Base-by-base conservation (phyloP, 2,888 invertebrate genomes). In the Leucophenga maculata region DNA sequence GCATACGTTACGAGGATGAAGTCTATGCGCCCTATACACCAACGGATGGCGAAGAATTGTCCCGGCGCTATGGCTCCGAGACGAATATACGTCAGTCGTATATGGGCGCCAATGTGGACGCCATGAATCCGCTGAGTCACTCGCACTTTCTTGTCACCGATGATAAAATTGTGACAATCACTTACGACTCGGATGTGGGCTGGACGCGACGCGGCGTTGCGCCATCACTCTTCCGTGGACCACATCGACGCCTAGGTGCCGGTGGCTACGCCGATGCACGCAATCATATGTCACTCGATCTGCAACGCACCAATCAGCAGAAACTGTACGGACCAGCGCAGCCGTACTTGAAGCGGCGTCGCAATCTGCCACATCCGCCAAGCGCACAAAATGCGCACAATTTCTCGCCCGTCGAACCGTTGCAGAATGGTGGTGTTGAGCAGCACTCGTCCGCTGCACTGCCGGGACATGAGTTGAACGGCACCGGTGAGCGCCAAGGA, bases 161-260 rank as follows among this genome's bases (percentile, higher is more conserved):
- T 65, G 88, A 89, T 74, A 87, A 88, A 75, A 88, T 89, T 59
- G 87, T 89, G 26, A 88, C 89, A 69, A 88, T 89, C 54, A 88
- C 88, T 52, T 89, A 89, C 52, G 89, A 89, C 78, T 89, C 89
- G 6, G 89, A 89, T 75, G 88, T 87, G 26, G 89, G 89, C 1
- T 89, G 89, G 89, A 86, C 88, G 1, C 82, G 89, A 13, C 88
- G 88, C 46, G 87, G 87, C 9, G 87, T 87, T 2, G 88, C 87
- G 0, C 84, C 87, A 1, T 85, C 88, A 0, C 82, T 84, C 6
- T 88, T 86, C 65, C 82, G 86, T 0, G 86, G 85, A n/a, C 77
- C 86, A 0, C 82, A 85, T n/a, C 82, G 82, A 0, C 82, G 80
- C 0, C 1, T 8, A 6, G 39, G 39, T 39, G 11, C 39, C 4